Evolutionary conservation across 1,140 invertebrate genomes (phyloP).

Genomic region (Drosophila sturtevanti): DNA sequence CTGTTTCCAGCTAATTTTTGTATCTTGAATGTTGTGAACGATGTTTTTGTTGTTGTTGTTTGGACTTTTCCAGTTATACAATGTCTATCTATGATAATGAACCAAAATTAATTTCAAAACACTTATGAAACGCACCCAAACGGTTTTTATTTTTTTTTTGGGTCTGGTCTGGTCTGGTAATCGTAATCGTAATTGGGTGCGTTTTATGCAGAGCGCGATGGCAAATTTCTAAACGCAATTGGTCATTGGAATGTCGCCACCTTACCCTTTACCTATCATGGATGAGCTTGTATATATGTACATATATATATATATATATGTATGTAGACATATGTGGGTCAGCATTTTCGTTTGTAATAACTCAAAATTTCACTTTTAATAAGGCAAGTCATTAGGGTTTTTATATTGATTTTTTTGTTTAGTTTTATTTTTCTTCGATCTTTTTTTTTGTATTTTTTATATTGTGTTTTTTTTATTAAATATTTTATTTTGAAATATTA

Average conservation of each 20-base stretch:
- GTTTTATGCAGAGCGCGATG: conserved; percentile 59
- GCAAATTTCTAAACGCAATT: conserved; percentile 77
- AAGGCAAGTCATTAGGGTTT: conserved; percentile 18
- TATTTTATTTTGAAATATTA: conserved; percentile 79
- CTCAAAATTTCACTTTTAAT: conserved; percentile 74
- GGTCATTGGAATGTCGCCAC: conserved; percentile 55
- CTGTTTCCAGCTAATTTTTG: too few species aligned
- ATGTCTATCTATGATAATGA: conserved; percentile 48
- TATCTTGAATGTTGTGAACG: not conserved
- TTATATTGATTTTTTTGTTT: conserved; percentile 11
- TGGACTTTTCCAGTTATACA: conserved; percentile 12
- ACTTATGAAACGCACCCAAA: conserved; percentile 59
- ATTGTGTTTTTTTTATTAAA: conserved; percentile 50
- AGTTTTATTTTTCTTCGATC: not conserved
- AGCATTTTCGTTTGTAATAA: conserved; percentile 51
- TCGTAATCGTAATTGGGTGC: conserved; percentile 51
- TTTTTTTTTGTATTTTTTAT: conserved; percentile 41
- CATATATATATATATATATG: not conserved
- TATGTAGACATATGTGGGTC: conserved; percentile 65
- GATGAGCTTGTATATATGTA: not conserved
- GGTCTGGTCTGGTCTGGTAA: not conserved
- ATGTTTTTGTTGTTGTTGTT: not conserved
- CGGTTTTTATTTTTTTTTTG: not conserved
- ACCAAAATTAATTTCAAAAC: conserved; percentile 10
- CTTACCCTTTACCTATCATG: not conserved